Evolutionary conservation across 2,888 invertebrate species (phyloP), one percentile per base, ranked within the genome.

Genomic region (Nomada ruficornis): DNA sequence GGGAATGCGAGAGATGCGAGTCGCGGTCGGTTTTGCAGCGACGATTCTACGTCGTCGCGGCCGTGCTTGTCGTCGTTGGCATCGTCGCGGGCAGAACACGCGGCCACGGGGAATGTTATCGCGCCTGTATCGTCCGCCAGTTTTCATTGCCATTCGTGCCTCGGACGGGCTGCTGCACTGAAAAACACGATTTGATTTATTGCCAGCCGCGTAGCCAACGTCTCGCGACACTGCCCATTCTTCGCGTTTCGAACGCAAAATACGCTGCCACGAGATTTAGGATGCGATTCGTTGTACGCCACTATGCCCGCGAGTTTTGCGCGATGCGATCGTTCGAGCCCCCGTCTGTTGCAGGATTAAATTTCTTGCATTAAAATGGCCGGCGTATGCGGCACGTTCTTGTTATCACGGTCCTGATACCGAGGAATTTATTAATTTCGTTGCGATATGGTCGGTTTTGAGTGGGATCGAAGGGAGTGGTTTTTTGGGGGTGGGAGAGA

Each of bases 141-240:
- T 92, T 93, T 93, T 92, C 93, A 92, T 93, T 93, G 91, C 90
- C 91, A 92, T 92, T 93, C 92, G 91, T 89, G 90, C 85, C 87
- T 86, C 68, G 79, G 62, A 59, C 72, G 73, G 80, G 69, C 55
- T 80, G 86, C 85, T 84, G 84, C 81, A 54, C 76, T 83, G 89
- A 89, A 91, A 92, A 93, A 93, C 91, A 81, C 88, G 77, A 91
- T 91, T 92, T 93, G 93, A 93, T 93, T 93, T 93, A 93, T 93
- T 86, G 83, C 82, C 57, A 70, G 54, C 63, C 36, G 86, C 80
- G 81, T 80, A 77, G 63, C 71, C 64, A 82, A 65, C 82, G 80
- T 85, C 80, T 64, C 77, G 75, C 69, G 70, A 87, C 76, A 70
- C 77, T 52, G 20, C 29, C 67, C 64, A 68, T 76, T 73, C 72